phyloP scores from a whole-genome alignment of 2,113 vertebrate genomes.

The Podiceps cristatus region DNA sequence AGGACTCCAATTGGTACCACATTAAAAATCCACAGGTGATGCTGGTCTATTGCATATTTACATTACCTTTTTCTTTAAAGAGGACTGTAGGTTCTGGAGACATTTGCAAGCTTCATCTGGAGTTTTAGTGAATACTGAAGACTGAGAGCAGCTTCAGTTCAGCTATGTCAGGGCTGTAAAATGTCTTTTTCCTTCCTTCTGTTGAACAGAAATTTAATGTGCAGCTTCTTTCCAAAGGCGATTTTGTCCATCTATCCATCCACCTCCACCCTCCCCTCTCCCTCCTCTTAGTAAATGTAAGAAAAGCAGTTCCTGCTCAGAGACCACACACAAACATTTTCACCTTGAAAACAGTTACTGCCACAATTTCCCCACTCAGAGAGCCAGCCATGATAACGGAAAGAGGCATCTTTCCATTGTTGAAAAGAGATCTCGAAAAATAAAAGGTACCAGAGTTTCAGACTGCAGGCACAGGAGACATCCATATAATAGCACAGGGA shows the following conservation, averaged over 20 bases:
- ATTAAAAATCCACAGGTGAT: background rate
- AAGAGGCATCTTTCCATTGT: background rate
- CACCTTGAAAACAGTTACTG: background rate
- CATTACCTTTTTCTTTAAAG: background rate
- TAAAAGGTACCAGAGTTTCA: background rate
- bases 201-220: background rate
- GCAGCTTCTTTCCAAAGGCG: background rate
- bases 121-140: background rate
- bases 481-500: background rate
- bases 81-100: background rate
- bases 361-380: background rate
- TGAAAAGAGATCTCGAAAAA: background rate
- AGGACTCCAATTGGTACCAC: background rate
- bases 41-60: background rate
- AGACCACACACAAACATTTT: background rate
- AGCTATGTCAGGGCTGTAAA: background rate
- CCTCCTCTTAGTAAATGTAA: background rate
- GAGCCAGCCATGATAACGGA: background rate
- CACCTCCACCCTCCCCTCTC: background rate
- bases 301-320: background rate
- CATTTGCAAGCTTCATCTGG: background rate
- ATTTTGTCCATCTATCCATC: background rate
- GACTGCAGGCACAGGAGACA: background rate
- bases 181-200: background rate
- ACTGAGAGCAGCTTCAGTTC: background rate